Conservation (phyloP, 1,140 invertebrate species). For the Steinernema feltiae region DNA sequence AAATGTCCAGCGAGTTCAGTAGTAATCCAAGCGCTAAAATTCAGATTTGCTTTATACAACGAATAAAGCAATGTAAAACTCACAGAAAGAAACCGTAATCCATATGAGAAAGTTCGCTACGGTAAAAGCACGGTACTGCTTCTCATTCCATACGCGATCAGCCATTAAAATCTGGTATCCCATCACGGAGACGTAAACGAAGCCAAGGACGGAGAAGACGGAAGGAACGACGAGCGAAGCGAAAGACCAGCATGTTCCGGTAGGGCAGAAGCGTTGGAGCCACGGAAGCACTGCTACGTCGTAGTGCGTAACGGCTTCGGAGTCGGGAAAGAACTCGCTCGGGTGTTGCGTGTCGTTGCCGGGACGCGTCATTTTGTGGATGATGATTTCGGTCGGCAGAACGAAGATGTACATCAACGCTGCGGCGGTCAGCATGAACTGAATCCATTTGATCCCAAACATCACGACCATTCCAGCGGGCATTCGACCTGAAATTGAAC, state of each 20-base stretch:
- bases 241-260: background rate
- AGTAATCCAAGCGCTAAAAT: background rate
- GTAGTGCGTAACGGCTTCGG: background rate
- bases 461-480: background rate
- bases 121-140: background rate
- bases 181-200: background rate
- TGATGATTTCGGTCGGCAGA: background rate
- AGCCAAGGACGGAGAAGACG: background rate
- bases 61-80: background rate
- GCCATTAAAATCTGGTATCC: background rate
- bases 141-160: background rate
- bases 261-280: background rate
- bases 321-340: background rate
- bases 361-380: background rate
- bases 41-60: background rate
- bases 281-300: background rate
- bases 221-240: background rate
- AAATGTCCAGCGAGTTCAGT: background rate
- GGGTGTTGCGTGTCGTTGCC: background rate
- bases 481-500: background rate
- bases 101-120: background rate
- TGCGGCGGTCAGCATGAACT: background rate
- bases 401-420: background rate
- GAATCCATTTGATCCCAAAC: background rate
- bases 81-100: background rate